Percentiles rank a stretch among this genome's conserved stretches.
Conservation (phyloP, 2,113 vertebrate species). For the Ageneiosus marmoratus region DNA sequence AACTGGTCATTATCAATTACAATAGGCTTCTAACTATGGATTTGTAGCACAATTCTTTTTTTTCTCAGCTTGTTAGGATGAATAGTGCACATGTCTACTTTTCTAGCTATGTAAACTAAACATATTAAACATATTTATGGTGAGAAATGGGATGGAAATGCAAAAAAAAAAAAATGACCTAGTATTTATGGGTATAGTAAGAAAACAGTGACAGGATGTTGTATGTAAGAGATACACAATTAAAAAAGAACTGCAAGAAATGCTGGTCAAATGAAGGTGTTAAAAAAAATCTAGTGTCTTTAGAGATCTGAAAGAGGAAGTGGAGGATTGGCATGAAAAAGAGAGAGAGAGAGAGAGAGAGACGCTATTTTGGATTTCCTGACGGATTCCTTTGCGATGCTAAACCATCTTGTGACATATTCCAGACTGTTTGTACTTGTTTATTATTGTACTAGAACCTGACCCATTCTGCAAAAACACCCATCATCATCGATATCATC, state of each 20-base stretch:
- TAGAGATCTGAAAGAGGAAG: background rate
- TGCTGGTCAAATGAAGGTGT: too few relatives aligned
- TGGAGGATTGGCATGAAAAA: background rate
- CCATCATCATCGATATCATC: background rate
- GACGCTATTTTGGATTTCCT: background rate
- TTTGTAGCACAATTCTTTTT: background rate
- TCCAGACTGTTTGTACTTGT: slow-evolving; percentile 5
- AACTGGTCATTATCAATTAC: background rate
- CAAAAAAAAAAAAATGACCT: background rate
- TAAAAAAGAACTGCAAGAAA: too few relatives aligned
- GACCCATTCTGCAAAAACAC: background rate
- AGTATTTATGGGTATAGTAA: background rate
- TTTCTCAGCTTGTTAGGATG: background rate
- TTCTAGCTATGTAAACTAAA: background rate
- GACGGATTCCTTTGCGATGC: background rate
- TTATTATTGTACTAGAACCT: slow-evolving; percentile 11
- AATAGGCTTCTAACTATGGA: background rate
- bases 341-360: background rate
- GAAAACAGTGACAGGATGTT: background rate
- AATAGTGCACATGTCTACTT: background rate
- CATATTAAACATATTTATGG: background rate
- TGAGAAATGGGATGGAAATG: background rate
- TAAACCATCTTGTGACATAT: background rate
- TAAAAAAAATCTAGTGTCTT: background rate
- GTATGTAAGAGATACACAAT: too few relatives aligned